Base-by-base conservation (phyloP, 2,888 invertebrate species). In the Chorisops tibialis region DNA sequence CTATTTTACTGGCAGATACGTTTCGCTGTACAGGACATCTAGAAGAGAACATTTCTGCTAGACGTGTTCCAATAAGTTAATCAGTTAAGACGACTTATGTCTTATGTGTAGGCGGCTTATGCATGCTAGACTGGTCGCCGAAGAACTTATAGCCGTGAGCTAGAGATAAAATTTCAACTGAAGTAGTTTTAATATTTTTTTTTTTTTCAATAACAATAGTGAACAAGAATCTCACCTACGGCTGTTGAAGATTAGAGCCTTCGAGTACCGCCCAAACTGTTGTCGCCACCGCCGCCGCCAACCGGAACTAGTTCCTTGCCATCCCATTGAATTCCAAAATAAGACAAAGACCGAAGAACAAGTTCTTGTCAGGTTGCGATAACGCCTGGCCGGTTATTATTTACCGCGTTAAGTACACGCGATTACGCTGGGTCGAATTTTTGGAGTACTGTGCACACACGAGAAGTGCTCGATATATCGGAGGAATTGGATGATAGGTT, bases 251-350 rank as follows among this genome's bases (percentile, higher is more conserved):
- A 18, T 19, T 7, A 16, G 16, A 18, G n/a, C n/a, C n/a, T 24
- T 56, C 9, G 16, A 56, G 35, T 24, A 39, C 45, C 43, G 18
- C 45, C 45, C 18, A 56, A 45, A 30, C 30, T 41, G 21, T 5
- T 24, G 18, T 7, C 24, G 22, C 24, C 45, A n/a, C 24, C 12
- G 18, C 24, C 45, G 22, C 24, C 12, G 18, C 4, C 30, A 56
- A 45, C 56, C 56, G 56, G 56, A 56, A 56, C 56, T 56, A 18
- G 30, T 56, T 43, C 56, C 39, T 45, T 21, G 21, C 51, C 43
- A 30, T 56, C 45, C 24, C 43, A 45, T 43, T n/a, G 30, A 30
- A 24, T 52, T 19, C n/a, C 21, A 47, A 30, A 30, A 21, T 7
- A 54, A 56, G 11, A 16, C 35, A 54, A 30, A 24, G 21, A 14